Percentiles rank a stretch among this genome's conserved stretches.
Evolutionary conservation across 2,888 invertebrate species (phyloP).

Genomic region (Sericinus montela): DNA sequence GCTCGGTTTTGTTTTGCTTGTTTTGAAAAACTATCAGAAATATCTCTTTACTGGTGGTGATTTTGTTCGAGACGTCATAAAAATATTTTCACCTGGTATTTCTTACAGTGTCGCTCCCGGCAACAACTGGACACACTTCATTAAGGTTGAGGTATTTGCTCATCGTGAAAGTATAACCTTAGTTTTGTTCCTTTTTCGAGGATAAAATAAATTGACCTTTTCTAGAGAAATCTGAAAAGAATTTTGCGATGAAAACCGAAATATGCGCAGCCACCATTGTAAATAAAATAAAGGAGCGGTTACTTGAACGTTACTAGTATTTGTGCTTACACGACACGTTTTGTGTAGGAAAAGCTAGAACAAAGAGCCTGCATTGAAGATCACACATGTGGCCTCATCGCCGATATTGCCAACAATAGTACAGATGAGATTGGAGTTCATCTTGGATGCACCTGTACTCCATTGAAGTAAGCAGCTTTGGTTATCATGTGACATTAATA

Average conservation of each 20-base stretch:
- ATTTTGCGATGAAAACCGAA: slow-evolving; percentile 16
- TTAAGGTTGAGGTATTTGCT: slow-evolving; percentile 35
- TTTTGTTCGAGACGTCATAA: slow-evolving; percentile 59
- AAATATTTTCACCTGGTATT: slow-evolving; percentile 54
- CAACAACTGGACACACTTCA: slow-evolving; percentile 49
- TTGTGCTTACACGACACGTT: slow-evolving; percentile 64
- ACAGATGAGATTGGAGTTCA: slow-evolving; percentile 53
- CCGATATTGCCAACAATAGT: slow-evolving; percentile 50
- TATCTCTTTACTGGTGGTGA: slow-evolving; percentile 39
- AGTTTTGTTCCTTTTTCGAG: slow-evolving; percentile 2
- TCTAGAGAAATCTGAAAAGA: slow-evolving; percentile 6
- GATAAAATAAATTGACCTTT: slow-evolving; percentile 9
- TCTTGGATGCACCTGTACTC: slow-evolving; percentile 36
- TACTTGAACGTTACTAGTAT: slow-evolving; percentile 38
- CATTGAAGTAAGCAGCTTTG: slow-evolving; percentile 34
- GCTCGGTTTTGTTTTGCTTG: slow-evolving; percentile 31
- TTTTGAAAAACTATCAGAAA: too few species aligned
- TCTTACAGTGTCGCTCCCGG: slow-evolving; percentile 38
- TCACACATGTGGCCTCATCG: slow-evolving; percentile 59
- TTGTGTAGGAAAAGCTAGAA: slow-evolving; percentile 43
- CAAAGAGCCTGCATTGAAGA: slow-evolving; percentile 54
- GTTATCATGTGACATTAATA: neutral
- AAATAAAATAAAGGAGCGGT: slow-evolving; percentile 32
- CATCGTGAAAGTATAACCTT: slow-evolving; percentile 20
- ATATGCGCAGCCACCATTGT: slow-evolving; percentile 20